Evolutionary conservation across 2,113 vertebrate species (phyloP).

Genomic region (Lampris megalopsis): DNA sequence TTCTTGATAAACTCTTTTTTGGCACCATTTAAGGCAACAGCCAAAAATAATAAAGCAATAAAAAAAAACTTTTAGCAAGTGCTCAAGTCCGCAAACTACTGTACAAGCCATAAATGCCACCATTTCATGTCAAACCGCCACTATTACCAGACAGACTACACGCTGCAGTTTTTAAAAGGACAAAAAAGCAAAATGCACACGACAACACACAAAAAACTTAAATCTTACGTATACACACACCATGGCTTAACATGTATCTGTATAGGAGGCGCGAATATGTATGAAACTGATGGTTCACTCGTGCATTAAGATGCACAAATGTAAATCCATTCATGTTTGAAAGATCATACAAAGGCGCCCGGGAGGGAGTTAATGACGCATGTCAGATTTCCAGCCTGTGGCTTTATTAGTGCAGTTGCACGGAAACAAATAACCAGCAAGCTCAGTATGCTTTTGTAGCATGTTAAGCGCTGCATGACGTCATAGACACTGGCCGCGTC

Average conservation of each 20-base stretch:
- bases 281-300: neutral
- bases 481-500: too few species aligned
- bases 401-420: conserved; percentile 5
- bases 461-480: neutral
- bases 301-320: conserved; percentile 23
- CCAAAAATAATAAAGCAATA: neutral
- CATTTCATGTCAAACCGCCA: neutral
- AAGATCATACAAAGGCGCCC: neutral
- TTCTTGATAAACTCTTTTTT: too few species aligned
- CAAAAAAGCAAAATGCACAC: too few species aligned
- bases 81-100: neutral
- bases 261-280: too few species aligned
- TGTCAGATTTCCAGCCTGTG: neutral
- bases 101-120: neutral
- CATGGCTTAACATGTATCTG: neutral
- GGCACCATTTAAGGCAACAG: too few species aligned
- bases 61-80: neutral
- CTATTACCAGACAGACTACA: neutral
- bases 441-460: neutral
- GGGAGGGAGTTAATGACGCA: conserved; percentile 30
- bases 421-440: neutral
- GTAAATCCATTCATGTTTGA: neutral
- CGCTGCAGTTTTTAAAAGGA: too few species aligned
- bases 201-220: too few species aligned
- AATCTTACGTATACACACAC: neutral